Evolutionary conservation across 2,888 invertebrate genomes (phyloP).

Genomic region (Leptothorax acervorum): DNA sequence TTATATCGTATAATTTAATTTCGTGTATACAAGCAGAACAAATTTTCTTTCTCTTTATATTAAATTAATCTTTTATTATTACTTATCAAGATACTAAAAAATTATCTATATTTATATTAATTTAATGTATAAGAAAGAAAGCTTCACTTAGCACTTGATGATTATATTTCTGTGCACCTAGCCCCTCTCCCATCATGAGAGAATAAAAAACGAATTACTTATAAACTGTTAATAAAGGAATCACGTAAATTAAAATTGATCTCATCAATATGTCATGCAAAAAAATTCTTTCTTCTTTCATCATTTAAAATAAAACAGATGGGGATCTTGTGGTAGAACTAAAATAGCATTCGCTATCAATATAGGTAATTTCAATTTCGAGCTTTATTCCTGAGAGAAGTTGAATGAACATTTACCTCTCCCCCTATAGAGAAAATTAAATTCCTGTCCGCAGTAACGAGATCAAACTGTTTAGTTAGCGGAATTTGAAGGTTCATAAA

Average conservation of each 20-base stretch:
- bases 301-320: background rate
- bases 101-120: background rate
- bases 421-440: background rate
- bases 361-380: background rate
- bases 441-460: background rate
- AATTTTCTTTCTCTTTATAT: background rate
- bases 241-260: background rate
- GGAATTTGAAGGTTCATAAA: background rate
- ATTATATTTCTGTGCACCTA: background rate
- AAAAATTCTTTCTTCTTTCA: background rate
- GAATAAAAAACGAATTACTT: background rate
- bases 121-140: background rate
- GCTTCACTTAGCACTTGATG: background rate
- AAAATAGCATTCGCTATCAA: background rate
- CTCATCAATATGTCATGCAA: background rate
- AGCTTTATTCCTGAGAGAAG: background rate
- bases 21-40: conserved; percentile 12
- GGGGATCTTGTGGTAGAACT: background rate
- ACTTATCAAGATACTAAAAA: background rate
- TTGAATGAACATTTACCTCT: background rate
- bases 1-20: conserved; percentile 55
- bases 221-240: background rate
- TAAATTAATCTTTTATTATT: background rate
- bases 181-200: background rate
- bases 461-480: background rate